phyloP scores from a whole-genome alignment of 2,113 vertebrate species.

The Halichoerus grypus region DNA sequence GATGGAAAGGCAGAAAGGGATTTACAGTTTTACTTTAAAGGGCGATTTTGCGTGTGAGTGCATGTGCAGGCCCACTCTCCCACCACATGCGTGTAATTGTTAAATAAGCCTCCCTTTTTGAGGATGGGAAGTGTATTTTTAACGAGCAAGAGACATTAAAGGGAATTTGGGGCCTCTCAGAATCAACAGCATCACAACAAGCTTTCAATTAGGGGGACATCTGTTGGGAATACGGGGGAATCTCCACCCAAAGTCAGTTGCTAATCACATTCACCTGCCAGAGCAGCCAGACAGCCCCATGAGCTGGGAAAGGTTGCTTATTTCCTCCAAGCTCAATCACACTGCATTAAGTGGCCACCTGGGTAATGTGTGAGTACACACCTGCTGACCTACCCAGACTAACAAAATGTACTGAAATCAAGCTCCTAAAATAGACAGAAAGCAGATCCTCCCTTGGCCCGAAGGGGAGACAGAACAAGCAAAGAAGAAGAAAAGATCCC shows the following conservation, averaged over 20 bases:
- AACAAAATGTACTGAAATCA: conserved; percentile 61
- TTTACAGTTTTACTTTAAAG: neutral
- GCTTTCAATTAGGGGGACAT: conserved; percentile 75
- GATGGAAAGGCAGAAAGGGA: neutral
- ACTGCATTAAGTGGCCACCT: conserved; percentile 75
- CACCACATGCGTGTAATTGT: neutral
- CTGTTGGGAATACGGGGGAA: conserved; percentile 70
- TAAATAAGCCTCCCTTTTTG: conserved; percentile 54
- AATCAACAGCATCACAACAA: conserved; percentile 65
- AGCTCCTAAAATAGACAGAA: conserved; percentile 59
- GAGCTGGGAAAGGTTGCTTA: conserved; percentile 17
- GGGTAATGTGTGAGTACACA: conserved; percentile 63
- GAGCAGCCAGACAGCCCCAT: conserved; percentile 16
- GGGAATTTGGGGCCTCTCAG: conserved; percentile 60
- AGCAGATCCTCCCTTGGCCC: conserved; percentile 22
- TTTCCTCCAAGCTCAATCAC: conserved; percentile 71
- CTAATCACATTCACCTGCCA: conserved; percentile 73
- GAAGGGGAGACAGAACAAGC: neutral
- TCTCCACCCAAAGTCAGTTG: conserved; percentile 53
- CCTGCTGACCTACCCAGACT: conserved; percentile 69
- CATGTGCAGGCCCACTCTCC: neutral
- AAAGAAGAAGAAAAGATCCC: neutral
- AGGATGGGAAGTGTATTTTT: conserved; percentile 46
- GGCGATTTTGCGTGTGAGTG: neutral
- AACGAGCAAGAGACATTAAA: conserved; percentile 61